Evolutionary conservation across 1,140 invertebrate genomes (phyloP), one percentile per base, ranked within the genome.

Genomic region (Hycleus cichorii): DNA sequence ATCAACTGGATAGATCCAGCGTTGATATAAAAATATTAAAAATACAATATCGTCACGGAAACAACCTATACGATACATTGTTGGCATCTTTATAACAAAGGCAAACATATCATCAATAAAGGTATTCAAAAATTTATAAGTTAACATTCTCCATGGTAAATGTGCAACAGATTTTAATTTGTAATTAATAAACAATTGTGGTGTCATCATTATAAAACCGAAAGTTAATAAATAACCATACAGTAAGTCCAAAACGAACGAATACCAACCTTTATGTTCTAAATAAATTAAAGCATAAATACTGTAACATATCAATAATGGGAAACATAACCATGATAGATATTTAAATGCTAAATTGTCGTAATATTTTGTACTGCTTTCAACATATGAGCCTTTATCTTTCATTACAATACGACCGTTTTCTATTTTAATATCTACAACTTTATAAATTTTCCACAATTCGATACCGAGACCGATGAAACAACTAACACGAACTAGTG

Each of bases 161-260:
- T 99, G 97, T 7, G 97, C 97, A 0, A 99, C 96, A 12, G 95
- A 98, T 73, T 99, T 98, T 45, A 99, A 73, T 77, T 99, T 99
- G 74, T 99, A 99, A 76, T 99, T 99, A 59, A 99, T 99, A 71
- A 99, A 99, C 45, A 99, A 75, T 73, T 98, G 96, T 6, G 97
- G 96, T 4, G 96, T 99, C 97, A 99, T 99, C 93, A 98, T 96
- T 49, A 99, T 99, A 71, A 99, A 99, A 52, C 97, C 97, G 77
- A 99, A 99, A 4, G 95, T 99, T 43, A 99, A 77, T 18, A 99
- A 77, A 76, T 98, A 99, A 54, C 97, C 97, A 77, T 99, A 99
- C 9, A 98, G 81, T 90, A 99, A 97, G 67, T 87, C 84, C 0
- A 95, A 77, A 9, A 94, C 79, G 75, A 89, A 95, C 77, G 77